These are phyloP conservation scores for Tetrapedia diversipes DNA, from an alignment of 2,888 invertebrate species.

Conservation along the genomic window DNA sequence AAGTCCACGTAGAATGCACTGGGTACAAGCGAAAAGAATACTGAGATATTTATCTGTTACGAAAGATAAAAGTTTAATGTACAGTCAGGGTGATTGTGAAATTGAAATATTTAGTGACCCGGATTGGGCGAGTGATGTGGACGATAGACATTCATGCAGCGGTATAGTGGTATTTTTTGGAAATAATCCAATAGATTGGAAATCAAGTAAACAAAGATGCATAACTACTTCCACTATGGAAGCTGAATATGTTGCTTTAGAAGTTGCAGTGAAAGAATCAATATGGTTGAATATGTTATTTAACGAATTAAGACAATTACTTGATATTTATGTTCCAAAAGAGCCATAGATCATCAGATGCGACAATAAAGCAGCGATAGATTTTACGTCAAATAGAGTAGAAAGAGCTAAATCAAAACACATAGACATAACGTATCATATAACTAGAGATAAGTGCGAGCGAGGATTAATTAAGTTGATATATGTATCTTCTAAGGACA, in stretches of 20 bases:
- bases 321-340: neutral
- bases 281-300: too few relatives aligned
- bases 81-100: neutral
- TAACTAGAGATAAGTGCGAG: conserved; percentile 4
- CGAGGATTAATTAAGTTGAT: neutral
- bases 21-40: conserved; percentile 27
- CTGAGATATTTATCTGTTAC: too few relatives aligned
- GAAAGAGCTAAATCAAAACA: conserved; percentile 21
- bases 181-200: too few relatives aligned
- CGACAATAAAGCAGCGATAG: conserved; percentile 32
- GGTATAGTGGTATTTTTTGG: neutral
- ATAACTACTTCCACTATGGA: too few relatives aligned
- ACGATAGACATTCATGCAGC: conserved; percentile 27
- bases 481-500: neutral
- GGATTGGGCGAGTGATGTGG: conserved; percentile 25
- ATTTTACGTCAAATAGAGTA: too few relatives aligned
- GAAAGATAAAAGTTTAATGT: conserved; percentile 2
- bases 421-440: conserved; percentile 19
- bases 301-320: too few relatives aligned
- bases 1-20: conserved; percentile 8
- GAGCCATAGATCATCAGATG: conserved; percentile 24
- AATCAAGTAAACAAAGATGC: too few relatives aligned
- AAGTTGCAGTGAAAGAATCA: too few relatives aligned
- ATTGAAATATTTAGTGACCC: conserved; percentile 33
- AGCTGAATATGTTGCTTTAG: too few relatives aligned